Conservation (phyloP, 2,113 vertebrate species). For the Ammodytes dubius region DNA sequence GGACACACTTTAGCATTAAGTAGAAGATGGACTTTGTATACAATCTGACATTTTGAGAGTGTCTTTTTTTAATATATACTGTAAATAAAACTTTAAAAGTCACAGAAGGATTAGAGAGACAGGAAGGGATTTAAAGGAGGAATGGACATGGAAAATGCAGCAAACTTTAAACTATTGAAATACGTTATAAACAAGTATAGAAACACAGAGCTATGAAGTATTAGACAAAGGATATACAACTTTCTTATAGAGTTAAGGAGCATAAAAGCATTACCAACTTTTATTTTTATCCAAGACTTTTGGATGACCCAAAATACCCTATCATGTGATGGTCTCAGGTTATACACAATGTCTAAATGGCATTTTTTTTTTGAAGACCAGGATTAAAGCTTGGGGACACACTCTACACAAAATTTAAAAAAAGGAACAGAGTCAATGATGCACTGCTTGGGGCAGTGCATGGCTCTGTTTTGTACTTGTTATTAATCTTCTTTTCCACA, state of each 20-base stretch:
- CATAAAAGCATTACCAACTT: neutral
- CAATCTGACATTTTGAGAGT: constrained; percentile 42
- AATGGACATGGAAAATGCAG: constrained; percentile 2
- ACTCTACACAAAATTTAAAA: constrained; percentile 32
- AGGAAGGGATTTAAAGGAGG: neutral
- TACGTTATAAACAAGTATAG: neutral
- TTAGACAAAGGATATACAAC: constrained; percentile 8
- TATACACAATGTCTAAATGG: constrained; percentile 4
- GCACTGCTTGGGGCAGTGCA: neutral
- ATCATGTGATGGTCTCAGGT: neutral
- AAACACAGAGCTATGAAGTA: constrained; percentile 3
- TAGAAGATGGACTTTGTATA: constrained; percentile 17
- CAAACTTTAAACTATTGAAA: constrained; percentile 13
- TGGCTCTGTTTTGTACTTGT: neutral
- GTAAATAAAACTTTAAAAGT: constrained; percentile 11
- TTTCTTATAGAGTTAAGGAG: neutral
- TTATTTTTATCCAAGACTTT: neutral
- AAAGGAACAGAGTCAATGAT: constrained; percentile 6
- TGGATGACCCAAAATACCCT: neutral
- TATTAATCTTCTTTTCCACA: neutral
- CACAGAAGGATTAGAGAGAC: neutral
- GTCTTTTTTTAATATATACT: constrained; percentile 2
- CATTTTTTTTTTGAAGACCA: constrained; percentile 16
- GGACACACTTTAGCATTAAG: constrained; percentile 31
- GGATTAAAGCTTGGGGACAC: constrained; percentile 18